A percentile compares a stretch with the other conserved stretches of the same genome.
Evolutionary conservation across 2,888 invertebrate species (phyloP).

Genomic region (Xestoiulus laeticollis): DNA sequence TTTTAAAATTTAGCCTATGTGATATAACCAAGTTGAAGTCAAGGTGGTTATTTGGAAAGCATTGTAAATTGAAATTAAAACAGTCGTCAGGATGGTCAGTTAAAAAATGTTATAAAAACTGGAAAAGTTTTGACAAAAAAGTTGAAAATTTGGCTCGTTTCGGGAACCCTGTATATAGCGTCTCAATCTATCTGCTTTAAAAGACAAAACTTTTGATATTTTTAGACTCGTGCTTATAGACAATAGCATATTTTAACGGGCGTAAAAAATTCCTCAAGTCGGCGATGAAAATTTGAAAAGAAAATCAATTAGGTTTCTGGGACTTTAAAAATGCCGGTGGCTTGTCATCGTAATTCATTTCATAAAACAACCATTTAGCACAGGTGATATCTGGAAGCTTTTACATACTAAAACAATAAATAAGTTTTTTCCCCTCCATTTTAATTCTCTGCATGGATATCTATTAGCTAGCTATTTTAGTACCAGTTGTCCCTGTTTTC

Average conservation of each 20-base stretch:
- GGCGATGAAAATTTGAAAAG: not conserved
- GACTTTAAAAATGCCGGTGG: not conserved
- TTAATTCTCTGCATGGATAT: not conserved
- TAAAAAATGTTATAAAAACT: no score
- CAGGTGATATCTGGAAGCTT: not conserved
- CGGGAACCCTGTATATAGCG: no score
- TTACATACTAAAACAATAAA: not conserved
- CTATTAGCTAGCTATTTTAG: not conserved
- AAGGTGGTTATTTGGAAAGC: no score
- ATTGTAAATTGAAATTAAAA: no score
- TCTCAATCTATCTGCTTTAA: not conserved
- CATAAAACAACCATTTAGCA: conserved; percentile 4
- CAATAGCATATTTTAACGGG: not conserved
- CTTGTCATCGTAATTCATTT: conserved; percentile 9
- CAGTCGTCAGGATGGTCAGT: no score
- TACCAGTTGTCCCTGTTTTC: not conserved
- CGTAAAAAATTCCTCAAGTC: not conserved
- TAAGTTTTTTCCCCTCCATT: not conserved
- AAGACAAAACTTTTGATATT: not conserved
- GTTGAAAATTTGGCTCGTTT: no score
- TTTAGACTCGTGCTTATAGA: not conserved
- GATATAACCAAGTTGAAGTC: no score
- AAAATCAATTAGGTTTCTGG: conserved; percentile 26
- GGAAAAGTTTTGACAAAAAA: no score
- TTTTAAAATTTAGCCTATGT: no score